Conservation (phyloP, 2,797 vertebrate species). For the Cheirogaleus major region DNA sequence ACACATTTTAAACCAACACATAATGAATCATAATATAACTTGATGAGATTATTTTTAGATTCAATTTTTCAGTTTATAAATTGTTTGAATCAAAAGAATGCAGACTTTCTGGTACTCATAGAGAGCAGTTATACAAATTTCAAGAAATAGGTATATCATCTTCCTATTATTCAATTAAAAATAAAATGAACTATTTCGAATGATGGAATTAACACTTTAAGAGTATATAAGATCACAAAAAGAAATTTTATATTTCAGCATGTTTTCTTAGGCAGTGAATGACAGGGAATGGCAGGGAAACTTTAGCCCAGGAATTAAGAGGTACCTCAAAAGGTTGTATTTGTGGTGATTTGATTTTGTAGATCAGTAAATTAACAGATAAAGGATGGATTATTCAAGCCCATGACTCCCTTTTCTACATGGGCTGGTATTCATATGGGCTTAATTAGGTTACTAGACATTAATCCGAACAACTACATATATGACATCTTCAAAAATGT, state of each 20-base stretch:
- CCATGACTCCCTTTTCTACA: background rate
- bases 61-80: background rate
- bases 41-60: constrained; percentile 13
- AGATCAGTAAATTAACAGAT: background rate
- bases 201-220: background rate
- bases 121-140: background rate
- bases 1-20: background rate
- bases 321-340: background rate
- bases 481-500: background rate
- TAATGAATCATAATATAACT: background rate
- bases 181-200: background rate
- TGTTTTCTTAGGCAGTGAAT: background rate
- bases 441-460: background rate
- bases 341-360: background rate
- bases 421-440: background rate
- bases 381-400: background rate
- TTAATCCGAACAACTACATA: background rate
- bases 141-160: background rate
- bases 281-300: background rate
- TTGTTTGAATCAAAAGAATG: background rate
- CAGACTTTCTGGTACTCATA: background rate
- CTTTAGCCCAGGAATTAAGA: background rate
- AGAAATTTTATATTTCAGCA: background rate
- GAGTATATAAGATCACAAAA: background rate
- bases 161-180: background rate